Evolutionary conservation across 2,797 vertebrate species (phyloP), one percentile per base, ranked within the genome.

Genomic region (Phrynocephalus guinanensis): DNA sequence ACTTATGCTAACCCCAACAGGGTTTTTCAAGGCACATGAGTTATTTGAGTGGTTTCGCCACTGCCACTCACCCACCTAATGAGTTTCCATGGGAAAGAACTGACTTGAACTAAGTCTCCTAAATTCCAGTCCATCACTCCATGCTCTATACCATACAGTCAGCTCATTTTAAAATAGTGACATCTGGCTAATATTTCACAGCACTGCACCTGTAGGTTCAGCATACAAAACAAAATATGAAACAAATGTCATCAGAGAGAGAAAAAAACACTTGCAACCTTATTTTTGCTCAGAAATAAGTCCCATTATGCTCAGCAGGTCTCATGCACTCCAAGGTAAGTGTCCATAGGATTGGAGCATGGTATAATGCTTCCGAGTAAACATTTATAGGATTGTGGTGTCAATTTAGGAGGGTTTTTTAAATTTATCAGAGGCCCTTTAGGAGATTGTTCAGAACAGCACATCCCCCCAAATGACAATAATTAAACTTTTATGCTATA

Each of bases 121-220:
- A 20, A 63, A 5, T 63, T 15, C 60, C 20, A 63, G 60, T 63
- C 60, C 60, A 63, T 63, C 60, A 63, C 60, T 63, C 18, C 60
- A 63, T 63, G 16, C 18, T 63, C 60, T 63, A 56, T 13, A 63
- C 60, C 60, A 63, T 3, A 20, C 60, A 22, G 60, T 15, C 13
- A 63, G 60, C 18, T 63, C 18, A 63, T 63, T 56, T 56, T 63
- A 63, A 63, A 76, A 24, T 8, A n/a, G 44, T 0, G 3, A 71
- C 0, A 3, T n/a, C 38, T 56, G 50, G 28, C 84, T 89, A 33
- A 20, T 81, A 20, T 63, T 91, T 71, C 52, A 8, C 91, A 89
- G n/a, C n/a, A 77, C 0, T 33, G 13, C 0, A 8, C 52, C 87
- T 52, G 52, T 71, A 78, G 86, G 5, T 28, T 18, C 22, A 63